These are phyloP conservation scores for Catharus bicknelli DNA, from an alignment of 2,113 vertebrate genomes.

Conservation along the genomic window DNA sequence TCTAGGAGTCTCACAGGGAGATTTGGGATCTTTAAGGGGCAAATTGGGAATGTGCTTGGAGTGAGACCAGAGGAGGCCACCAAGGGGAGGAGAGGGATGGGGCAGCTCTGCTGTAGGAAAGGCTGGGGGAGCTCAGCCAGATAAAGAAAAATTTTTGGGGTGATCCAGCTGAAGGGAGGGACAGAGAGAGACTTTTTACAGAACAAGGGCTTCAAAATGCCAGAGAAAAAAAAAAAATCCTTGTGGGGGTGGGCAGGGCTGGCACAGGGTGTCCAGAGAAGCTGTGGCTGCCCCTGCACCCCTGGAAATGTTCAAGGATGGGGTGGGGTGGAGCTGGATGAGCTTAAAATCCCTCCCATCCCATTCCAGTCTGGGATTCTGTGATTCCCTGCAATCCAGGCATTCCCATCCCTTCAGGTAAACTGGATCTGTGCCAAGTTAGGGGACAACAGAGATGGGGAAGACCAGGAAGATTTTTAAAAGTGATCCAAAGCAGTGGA, in stretches of 20 bases:
- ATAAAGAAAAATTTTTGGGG: not conserved
- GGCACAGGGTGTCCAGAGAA: not conserved
- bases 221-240: not conserved
- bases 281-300: not conserved
- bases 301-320: not conserved
- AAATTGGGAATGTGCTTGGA: not conserved
- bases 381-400: not conserved
- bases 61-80: not conserved
- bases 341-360: not conserved
- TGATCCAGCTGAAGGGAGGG: not conserved
- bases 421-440: fast-evolving
- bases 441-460: not conserved
- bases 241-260: not conserved
- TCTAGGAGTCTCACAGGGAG: not conserved
- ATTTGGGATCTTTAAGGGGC: not conserved
- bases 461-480: not conserved
- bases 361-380: not conserved
- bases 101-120: not conserved
- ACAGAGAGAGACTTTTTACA: not conserved
- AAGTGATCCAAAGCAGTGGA: not conserved
- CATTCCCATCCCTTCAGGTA: not conserved
- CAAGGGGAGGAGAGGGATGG: not conserved
- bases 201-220: not conserved
- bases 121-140: not conserved
- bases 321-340: not conserved